These are phyloP conservation scores for Acholoe squamosa DNA, from an alignment of 2,888 invertebrate species.

Conservation along the genomic window DNA sequence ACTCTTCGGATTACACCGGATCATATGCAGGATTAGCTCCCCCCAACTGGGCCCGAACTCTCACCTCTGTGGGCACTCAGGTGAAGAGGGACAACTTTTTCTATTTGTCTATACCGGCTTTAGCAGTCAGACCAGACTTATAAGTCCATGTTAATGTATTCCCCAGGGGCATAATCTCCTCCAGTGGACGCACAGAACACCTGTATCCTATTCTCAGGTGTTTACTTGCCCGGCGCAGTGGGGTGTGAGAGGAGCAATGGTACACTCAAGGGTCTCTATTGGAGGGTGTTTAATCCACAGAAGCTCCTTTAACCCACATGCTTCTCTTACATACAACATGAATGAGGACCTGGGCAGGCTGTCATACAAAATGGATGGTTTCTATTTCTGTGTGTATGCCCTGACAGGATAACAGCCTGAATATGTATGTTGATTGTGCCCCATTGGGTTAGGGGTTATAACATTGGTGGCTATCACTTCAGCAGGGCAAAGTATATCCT, in stretches of 20 bases:
- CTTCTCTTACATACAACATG: conserved; percentile 12
- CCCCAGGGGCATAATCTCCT: conserved; percentile 11
- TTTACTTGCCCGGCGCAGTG: neutral
- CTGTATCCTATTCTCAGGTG: conserved; percentile 41
- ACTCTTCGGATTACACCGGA: conserved; percentile 40
- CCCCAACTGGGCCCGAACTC: neutral
- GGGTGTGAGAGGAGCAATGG: neutral
- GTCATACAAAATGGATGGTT: conserved; percentile 20
- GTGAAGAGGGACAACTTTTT: neutral
- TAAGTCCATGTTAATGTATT: conserved; percentile 44
- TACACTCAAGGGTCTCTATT: conserved; percentile 1
- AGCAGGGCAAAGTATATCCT: neutral
- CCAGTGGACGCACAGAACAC: conserved; percentile 9
- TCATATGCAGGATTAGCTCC: neutral
- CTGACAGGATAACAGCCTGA: neutral
- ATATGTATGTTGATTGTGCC: neutral
- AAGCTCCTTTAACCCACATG: conserved; percentile 21
- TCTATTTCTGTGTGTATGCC: neutral
- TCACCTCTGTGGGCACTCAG: neutral
- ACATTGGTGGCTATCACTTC: neutral
- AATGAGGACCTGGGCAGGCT: neutral
- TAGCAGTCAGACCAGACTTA: neutral
- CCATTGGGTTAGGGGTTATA: neutral
- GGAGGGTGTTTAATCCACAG: neutral
- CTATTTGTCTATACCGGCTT: conserved; percentile 37